Base-by-base conservation (phyloP, 2,113 vertebrate genomes). In the Amia ocellicauda region DNA sequence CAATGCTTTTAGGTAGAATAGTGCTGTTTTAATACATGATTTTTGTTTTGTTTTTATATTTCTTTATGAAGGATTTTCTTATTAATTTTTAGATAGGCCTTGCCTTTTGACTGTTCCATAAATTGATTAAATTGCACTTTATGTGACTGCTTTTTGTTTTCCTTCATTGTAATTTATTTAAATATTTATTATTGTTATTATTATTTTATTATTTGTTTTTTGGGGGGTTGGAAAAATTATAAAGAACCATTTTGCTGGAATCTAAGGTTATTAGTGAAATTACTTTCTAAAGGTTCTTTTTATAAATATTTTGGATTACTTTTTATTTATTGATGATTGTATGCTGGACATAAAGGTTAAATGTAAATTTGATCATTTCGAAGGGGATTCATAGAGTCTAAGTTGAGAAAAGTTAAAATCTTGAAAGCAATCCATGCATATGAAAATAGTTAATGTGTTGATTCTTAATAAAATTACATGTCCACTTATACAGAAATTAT, bases 221-320 rank as follows among this genome's bases (percentile, higher is more conserved):
- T 36, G 5, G 5, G 69, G 74, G 74, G 79, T 78, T 68, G 71
- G 72, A 76, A 68, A 78, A 74, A 69, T 70, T 82, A 79, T 85
- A 85, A 82, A 81, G 69, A 70, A 79, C 82, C 77, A 81, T 78
- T 86, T 83, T 85, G 83, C 79, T 79, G 78, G 31, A 36, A 36
- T 36, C 31, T 36, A 36, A 36, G 31, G 79, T 75, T 82, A 84
- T 85, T 84, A 85, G 81, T 82, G 77, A 75, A 68, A 59, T 80
- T 83, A 80, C 81, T 82, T 82, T 81, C 85, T 82, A 85, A 86
- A 88, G 69, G 80, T 75, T 78, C 74, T 74, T 86, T 87, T 87
- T 85, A 85, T 74, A 78, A 47, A 78, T 61, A 60, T 31, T 61
- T 43, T 54, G 50, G n/a, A 53, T 60, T 24, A 43, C 24, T 70